Conservation (phyloP, 1,140 invertebrate species). For the Lethrus apterus region DNA sequence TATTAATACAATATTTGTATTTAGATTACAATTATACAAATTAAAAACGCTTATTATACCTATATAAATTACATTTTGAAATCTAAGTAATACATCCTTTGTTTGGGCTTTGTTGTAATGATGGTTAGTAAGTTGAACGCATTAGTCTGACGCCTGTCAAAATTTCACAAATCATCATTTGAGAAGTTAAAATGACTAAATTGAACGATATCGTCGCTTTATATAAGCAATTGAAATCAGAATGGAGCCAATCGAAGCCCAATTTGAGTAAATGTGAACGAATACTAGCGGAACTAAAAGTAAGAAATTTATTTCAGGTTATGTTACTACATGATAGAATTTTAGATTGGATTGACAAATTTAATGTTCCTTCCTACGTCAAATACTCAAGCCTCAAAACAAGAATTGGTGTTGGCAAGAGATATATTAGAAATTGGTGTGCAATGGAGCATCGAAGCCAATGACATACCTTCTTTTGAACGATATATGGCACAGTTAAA, state of each 20-base stretch:
- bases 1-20: too few species aligned
- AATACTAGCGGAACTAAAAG: constrained; percentile 66
- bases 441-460: constrained; percentile 84
- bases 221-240: constrained; percentile 65
- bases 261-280: constrained; percentile 67
- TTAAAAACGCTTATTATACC: too few species aligned
- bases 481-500: constrained; percentile 95
- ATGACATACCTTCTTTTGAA: constrained; percentile 92
- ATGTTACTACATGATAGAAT: constrained; percentile 17
- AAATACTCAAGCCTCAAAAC: constrained; percentile 67
- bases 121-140: background rate
- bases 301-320: constrained; percentile 34
- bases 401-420: constrained; percentile 81
- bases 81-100: too few species aligned
- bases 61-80: too few species aligned
- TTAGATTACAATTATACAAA: too few species aligned
- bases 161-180: constrained; percentile 1
- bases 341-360: constrained; percentile 75
- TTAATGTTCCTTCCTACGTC: constrained; percentile 82
- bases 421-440: constrained; percentile 94
- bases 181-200: constrained; percentile 47
- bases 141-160: background rate
- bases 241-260: constrained; percentile 60
- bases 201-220: constrained; percentile 57
- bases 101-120: background rate